These are phyloP conservation scores for Thaumatotibia leucotreta DNA, from an alignment of 1,140 invertebrate genomes.

Conservation along the genomic window DNA sequence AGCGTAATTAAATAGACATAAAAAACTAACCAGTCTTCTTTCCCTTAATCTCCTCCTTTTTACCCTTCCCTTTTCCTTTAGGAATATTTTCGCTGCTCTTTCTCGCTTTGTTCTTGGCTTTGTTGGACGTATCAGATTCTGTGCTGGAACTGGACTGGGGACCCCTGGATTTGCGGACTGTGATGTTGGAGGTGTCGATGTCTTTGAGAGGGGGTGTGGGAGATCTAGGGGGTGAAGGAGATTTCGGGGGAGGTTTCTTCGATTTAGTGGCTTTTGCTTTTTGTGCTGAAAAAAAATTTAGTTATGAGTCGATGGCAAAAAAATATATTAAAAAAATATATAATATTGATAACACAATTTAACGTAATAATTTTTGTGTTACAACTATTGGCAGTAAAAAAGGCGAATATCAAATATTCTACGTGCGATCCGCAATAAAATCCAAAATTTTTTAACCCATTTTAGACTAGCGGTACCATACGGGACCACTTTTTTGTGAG, in stretches of 20 bases:
- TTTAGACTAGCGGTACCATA: no score
- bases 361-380: no score
- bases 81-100: neutral
- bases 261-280: slow-evolving; percentile 29
- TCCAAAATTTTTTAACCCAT: no score
- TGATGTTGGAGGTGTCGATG: slow-evolving; percentile 40
- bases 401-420: no score
- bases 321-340: no score
- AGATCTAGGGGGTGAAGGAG: slow-evolving; percentile 2
- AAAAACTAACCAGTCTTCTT: slow-evolving; percentile 1
- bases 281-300: slow-evolving; percentile 29
- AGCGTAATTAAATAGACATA: no score
- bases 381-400: no score
- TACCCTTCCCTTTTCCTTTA: slow-evolving; percentile 18
- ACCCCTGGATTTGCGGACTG: slow-evolving; percentile 32
- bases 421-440: no score
- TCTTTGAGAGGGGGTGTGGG: slow-evolving; percentile 20
- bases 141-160: slow-evolving; percentile 34
- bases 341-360: no score
- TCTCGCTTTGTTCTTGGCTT: slow-evolving; percentile 9
- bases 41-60: slow-evolving; percentile 13
- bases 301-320: no score
- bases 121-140: slow-evolving; percentile 32
- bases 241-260: slow-evolving; percentile 10
- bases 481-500: no score